Percentiles rank a stretch among this genome's conserved stretches.
These are phyloP conservation scores for Ibidorhyncha struthersii DNA, from an alignment of 2,113 vertebrate species.

Conservation along the genomic window DNA sequence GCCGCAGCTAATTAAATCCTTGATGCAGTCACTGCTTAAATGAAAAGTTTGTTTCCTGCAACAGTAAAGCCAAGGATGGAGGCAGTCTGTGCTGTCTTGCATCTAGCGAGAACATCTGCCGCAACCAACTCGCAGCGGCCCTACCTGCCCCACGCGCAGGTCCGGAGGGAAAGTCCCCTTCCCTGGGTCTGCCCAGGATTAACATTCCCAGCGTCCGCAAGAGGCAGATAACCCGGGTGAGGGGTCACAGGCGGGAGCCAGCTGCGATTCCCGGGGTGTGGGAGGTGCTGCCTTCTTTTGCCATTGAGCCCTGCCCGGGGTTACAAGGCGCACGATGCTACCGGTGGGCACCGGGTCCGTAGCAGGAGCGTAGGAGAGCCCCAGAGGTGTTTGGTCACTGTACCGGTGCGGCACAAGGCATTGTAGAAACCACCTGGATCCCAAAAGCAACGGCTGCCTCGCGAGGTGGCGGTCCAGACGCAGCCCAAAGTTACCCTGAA, in stretches of 20 bases:
- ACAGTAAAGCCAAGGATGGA: neutral
- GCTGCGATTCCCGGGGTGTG: rapidly evolving
- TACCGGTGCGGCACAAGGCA: neutral
- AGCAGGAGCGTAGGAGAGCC: neutral
- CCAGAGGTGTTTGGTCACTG: rapidly evolving
- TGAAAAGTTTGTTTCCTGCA: neutral
- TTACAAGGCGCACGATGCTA: rapidly evolving
- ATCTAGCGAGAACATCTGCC: neutral
- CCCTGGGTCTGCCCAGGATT: neutral
- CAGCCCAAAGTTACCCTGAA: neutral
- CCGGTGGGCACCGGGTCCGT: neutral
- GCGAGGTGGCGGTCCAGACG: rapidly evolving
- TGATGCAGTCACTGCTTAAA: neutral
- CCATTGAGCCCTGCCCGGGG: neutral
- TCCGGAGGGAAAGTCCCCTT: too few species aligned
- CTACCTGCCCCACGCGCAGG: neutral
- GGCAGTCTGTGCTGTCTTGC: neutral
- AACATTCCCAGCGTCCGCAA: neutral
- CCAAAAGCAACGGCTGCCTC: neutral
- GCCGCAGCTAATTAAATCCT: neutral
- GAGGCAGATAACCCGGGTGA: rapidly evolving
- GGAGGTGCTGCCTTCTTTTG: neutral
- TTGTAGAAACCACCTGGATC: too few species aligned
- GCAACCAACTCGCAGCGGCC: rapidly evolving
- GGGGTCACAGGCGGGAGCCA: rapidly evolving